Conservation (phyloP, 2,888 invertebrate species). For the Caenorhabditis sulstoni region DNA sequence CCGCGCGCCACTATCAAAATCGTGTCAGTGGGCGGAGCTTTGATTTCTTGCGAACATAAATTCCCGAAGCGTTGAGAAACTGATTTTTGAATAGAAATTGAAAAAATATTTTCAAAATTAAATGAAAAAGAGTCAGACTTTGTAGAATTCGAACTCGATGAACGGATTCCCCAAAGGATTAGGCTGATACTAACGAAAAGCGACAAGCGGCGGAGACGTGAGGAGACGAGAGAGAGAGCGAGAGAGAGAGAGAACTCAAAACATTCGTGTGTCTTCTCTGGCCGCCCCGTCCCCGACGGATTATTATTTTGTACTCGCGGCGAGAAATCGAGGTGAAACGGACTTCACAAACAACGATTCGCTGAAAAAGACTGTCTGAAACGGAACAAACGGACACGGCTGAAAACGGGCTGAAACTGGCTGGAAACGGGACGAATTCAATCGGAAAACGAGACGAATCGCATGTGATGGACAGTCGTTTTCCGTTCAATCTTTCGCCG, state of each 20-base stretch:
- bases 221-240: constrained; percentile 11
- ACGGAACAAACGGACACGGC: no score
- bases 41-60: no score
- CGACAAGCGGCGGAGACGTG: not conserved
- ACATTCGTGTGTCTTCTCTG: constrained; percentile 17
- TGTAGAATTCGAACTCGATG: not conserved
- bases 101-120: no score
- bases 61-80: no score
- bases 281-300: constrained; percentile 15
- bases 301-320: constrained; percentile 36
- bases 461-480: constrained; percentile 10
- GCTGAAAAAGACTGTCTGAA: not conserved
- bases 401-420: not conserved
- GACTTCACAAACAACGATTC: constrained; percentile 29
- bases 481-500: constrained; percentile 32
- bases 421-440: not conserved
- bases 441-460: not conserved
- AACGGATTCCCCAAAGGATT: constrained; percentile 20
- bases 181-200: constrained; percentile 3
- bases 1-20: no score
- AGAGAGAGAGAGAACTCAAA: constrained; percentile 17
- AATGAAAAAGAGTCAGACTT: no score
- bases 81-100: no score
- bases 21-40: no score
- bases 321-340: constrained; percentile 20